Conservation (phyloP, 2,888 invertebrate genomes). For the Lamellibrachia columna region DNA sequence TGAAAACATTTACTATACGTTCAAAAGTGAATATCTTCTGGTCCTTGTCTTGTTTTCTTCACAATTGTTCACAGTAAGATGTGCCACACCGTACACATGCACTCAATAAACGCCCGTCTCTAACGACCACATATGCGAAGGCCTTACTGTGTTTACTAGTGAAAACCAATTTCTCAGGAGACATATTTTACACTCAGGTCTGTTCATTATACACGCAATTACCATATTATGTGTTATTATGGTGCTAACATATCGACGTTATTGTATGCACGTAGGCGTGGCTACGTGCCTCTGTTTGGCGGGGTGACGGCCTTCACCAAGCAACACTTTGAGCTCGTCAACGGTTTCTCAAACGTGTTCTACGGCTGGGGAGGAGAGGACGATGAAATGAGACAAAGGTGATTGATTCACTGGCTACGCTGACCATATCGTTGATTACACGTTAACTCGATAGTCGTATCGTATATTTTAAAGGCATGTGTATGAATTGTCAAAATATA, state of each 20-base stretch:
- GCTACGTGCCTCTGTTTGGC: not conserved
- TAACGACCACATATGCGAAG: too few relatives aligned
- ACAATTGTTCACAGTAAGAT: not conserved
- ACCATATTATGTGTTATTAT: not conserved
- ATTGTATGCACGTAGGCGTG: not conserved
- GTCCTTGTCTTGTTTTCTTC: not conserved
- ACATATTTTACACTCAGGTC: too few relatives aligned
- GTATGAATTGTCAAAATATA: too few relatives aligned
- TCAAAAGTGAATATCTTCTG: not conserved
- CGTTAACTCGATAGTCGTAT: too few relatives aligned
- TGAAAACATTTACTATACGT: not conserved
- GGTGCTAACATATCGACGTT: not conserved
- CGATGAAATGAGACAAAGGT: slow-evolving; percentile 16
- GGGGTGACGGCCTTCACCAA: slow-evolving; percentile 18
- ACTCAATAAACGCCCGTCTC: too few relatives aligned
- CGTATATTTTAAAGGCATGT: too few relatives aligned
- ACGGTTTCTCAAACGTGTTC: slow-evolving; percentile 21
- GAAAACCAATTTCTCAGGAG: too few relatives aligned
- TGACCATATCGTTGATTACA: too few relatives aligned
- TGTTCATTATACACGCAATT: not conserved
- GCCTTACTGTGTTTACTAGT: too few relatives aligned
- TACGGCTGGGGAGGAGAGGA: slow-evolving; percentile 21
- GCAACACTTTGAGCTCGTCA: slow-evolving; percentile 16
- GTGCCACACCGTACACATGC: too few relatives aligned
- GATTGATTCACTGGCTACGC: too few relatives aligned